Base-by-base conservation (phyloP, 2,113 vertebrate species). In the Fulica atra region DNA sequence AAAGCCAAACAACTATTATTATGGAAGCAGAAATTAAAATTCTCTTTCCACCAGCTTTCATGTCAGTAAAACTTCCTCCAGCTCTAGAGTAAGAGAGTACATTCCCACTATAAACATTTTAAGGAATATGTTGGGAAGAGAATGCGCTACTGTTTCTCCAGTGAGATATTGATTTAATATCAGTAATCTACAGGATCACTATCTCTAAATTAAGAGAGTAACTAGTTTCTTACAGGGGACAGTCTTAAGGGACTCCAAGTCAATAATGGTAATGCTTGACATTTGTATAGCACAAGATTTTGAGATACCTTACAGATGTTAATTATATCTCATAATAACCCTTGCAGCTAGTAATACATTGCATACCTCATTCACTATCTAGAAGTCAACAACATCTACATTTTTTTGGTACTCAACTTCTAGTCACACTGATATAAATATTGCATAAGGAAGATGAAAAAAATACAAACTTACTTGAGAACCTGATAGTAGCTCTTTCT, bases 121-220 rank as follows among this genome's bases (percentile, higher is more conserved):
- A 72, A 85, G 19, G 54, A 80, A 65, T 60, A 54, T 17, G 8
- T 26, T 88, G 46, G 36, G 71, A 85, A 85, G 36, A 86, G n/a
- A 94, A 81, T 24, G 36, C 25, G 46, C 15, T 85, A 25, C 25
- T 86, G 24, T 81, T 92, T 42, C 20, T 89, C 35, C 83, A 92
- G 72, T 69, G 33, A 79, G 69, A 68, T 91, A 91, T 54, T 95
- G 68, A 93, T 95, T 92, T 87, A 93, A 61, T 72, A 91, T 76
- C n/a, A 73, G 36, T 80, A 85, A 77, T 80, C 61, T 87, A 65
- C 40, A 76, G 44, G 61, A 91, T 86, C 46, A 65, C 40, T 10
- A 29, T 54, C 36, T 87, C 63, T 91, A 89, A 80, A 91, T 80
- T 82, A 77, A 87, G 59, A 88, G 33, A 81, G 2, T 74, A 25